These are phyloP conservation scores for Scotopteryx bipunctaria DNA, from an alignment of 2,888 invertebrate genomes.

Conservation along the genomic window DNA sequence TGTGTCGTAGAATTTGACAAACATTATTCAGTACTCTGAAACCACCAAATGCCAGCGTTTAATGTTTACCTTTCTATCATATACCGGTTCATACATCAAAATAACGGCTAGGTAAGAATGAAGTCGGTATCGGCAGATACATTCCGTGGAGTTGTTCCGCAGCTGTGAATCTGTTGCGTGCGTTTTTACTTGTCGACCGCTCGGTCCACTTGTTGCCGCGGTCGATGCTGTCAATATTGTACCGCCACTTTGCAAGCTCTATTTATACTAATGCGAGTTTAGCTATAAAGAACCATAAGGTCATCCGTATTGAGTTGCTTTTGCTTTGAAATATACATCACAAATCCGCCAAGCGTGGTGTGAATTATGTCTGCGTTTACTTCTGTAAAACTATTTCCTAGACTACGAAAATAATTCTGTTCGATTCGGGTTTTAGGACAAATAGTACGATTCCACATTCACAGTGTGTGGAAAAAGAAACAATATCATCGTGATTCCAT, in stretches of 20 bases:
- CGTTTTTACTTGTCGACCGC: constrained; percentile 14
- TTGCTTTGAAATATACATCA: not conserved
- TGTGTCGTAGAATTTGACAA: too few species aligned
- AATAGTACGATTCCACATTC: too few species aligned
- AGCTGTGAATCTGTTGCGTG: constrained; percentile 20
- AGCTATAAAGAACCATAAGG: not conserved
- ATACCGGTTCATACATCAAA: not conserved
- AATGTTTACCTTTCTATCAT: not conserved
- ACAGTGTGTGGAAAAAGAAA: too few species aligned
- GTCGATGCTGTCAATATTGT: constrained; percentile 10
- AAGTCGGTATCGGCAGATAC: constrained; percentile 14
- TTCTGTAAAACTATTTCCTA: too few species aligned
- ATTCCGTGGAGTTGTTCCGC: constrained; percentile 17
- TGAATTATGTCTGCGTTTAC: too few species aligned
- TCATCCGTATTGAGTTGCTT: not conserved
- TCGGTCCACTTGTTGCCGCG: constrained; percentile 24
- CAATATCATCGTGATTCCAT: too few species aligned
- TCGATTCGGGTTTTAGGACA: too few species aligned
- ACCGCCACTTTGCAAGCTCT: not conserved
- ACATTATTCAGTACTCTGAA: too few species aligned
- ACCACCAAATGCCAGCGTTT: constrained; percentile 7
- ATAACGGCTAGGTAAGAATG: constrained; percentile 13
- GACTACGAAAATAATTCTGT: not conserved
- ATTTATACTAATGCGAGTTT: not conserved
- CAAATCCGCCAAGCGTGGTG: too few species aligned